phyloP scores from a whole-genome alignment of 2,113 vertebrate species.

The Actenoides lindsayi region DNA sequence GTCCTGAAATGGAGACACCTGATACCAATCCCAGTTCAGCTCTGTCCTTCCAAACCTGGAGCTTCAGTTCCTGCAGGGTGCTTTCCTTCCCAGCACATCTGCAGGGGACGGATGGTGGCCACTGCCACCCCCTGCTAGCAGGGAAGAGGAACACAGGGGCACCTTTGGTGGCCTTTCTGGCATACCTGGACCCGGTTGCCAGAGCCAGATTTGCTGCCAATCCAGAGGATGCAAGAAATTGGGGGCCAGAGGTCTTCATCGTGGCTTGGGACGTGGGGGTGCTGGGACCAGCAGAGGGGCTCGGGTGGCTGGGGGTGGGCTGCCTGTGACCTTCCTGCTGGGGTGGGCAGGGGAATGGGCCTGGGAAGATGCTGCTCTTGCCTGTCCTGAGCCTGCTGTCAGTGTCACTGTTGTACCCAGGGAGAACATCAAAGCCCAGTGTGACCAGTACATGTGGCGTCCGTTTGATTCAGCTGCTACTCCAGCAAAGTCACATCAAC shows the following conservation, averaged over 20 bases:
- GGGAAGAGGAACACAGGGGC: neutral
- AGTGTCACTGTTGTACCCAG: neutral
- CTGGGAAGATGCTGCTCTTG: accelerated
- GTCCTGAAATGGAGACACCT: neutral
- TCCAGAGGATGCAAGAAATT: neutral
- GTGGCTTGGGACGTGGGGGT: neutral
- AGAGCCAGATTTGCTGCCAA: neutral
- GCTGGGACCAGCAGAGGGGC: neutral
- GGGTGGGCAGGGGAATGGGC: neutral
- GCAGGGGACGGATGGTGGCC: neutral
- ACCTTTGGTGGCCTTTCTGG: neutral
- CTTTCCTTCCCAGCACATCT: neutral
- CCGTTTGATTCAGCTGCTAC: neutral
- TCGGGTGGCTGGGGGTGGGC: neutral
- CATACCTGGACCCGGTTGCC: neutral
- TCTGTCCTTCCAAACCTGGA: neutral
- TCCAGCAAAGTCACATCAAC: neutral
- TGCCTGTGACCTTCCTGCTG: neutral
- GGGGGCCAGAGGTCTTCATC: neutral
- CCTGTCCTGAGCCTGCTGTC: neutral
- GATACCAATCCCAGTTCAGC: neutral
- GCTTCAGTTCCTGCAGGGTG: neutral
- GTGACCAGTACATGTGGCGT: neutral
- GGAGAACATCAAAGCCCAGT: neutral
- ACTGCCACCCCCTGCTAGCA: neutral